phyloP scores from a whole-genome alignment of 2,888 invertebrate species.

The Didymodactylos carnosus region DNA sequence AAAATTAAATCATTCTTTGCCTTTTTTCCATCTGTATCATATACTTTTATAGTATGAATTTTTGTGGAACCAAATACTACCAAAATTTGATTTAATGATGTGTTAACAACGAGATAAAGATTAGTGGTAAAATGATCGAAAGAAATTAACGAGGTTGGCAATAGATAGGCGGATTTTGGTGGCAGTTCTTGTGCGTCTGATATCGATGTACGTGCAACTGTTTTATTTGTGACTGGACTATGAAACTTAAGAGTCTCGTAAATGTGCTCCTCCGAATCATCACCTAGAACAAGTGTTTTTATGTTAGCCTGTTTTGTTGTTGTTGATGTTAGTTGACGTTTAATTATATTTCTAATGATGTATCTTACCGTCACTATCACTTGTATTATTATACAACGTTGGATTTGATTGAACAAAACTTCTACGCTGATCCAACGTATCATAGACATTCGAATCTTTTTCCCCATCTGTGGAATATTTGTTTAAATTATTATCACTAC shows the following conservation, averaged over 20 bases:
- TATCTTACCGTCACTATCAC: neutral
- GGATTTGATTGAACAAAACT: neutral
- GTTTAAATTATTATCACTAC: too few species aligned
- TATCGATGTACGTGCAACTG: neutral
- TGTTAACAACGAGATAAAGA: neutral
- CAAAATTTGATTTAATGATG: neutral
- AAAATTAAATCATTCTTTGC: neutral
- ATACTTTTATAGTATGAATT: neutral
- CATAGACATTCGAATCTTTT: neutral
- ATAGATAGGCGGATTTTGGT: neutral
- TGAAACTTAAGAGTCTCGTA: neutral
- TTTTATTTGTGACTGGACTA: neutral
- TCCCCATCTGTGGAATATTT: too few species aligned
- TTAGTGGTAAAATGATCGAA: neutral
- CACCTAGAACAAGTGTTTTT: neutral
- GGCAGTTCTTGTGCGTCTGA: neutral
- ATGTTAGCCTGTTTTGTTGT: neutral
- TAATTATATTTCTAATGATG: neutral
- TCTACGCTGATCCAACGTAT: neutral
- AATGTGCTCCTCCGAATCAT: neutral
- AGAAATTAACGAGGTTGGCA: neutral
- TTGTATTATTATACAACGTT: neutral
- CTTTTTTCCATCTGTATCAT: neutral
- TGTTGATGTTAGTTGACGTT: too few species aligned
- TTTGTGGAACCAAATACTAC: neutral